Conservation (phyloP, 1,140 invertebrate species). For the Drosophila nikananu region DNA sequence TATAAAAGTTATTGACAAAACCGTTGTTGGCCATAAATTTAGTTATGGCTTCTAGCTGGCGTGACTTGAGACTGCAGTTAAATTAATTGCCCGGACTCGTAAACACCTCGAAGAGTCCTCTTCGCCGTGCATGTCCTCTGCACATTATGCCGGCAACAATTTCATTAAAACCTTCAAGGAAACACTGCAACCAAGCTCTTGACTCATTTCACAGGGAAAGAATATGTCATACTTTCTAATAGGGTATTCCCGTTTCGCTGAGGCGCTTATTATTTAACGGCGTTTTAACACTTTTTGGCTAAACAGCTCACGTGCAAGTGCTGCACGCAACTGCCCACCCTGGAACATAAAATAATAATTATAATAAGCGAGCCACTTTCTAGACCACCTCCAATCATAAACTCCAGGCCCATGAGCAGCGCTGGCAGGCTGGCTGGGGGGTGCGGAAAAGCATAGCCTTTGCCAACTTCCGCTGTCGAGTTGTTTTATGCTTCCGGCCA, state of each 20-base stretch:
- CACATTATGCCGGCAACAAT: conserved; percentile 50
- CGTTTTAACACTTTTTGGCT: conserved; percentile 79
- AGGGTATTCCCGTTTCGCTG: conserved; percentile 20
- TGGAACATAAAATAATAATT: conserved; percentile 73
- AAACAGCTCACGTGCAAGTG: conserved; percentile 81
- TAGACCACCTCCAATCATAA: conserved; percentile 69
- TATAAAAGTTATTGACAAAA: conserved; percentile 81
- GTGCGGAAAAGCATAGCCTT: conserved; percentile 38
- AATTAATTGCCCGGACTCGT: conserved; percentile 76
- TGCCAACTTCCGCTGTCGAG: conserved; percentile 78
- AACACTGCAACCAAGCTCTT: conserved; percentile 11
- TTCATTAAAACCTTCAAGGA: conserved; percentile 5
- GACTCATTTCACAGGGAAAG: not conserved
- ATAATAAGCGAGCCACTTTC: conserved; percentile 60
- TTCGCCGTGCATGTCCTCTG: conserved; percentile 54
- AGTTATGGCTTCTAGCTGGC: conserved; percentile 68
- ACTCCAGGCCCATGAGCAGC: conserved; percentile 7
- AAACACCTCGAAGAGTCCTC: conserved; percentile 60
- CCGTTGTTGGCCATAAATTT: conserved; percentile 80
- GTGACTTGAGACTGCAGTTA: conserved; percentile 71
- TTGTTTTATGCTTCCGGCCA: conserved; percentile 84
- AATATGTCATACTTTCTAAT: not conserved
- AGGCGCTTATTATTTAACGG: conserved; percentile 53
- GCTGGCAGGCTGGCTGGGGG: not conserved
- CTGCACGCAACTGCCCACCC: conserved; percentile 41